Conservation (phyloP, 2,888 invertebrate species). For the Dugesia japonica region DNA sequence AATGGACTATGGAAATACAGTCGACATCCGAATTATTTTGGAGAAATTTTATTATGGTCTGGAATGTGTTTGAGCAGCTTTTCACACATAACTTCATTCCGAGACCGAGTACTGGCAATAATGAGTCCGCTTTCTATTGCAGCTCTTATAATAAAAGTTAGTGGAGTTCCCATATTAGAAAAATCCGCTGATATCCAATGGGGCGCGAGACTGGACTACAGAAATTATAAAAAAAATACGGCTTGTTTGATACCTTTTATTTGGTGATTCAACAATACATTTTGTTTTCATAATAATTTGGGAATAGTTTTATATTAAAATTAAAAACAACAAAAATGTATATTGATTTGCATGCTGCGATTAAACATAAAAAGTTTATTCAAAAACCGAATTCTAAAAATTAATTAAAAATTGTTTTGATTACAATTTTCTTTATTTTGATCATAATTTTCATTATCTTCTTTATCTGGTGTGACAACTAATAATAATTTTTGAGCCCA, state of each 20-base stretch:
- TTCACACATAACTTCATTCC: slow-evolving; percentile 36
- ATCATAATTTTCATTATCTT: too few relatives aligned
- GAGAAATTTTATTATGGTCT: slow-evolving; percentile 45
- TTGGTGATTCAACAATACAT: too few relatives aligned
- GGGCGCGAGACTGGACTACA: slow-evolving; percentile 43
- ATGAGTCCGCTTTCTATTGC: slow-evolving; percentile 44
- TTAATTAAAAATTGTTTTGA: too few relatives aligned
- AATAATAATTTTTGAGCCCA: too few relatives aligned
- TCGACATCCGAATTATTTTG: slow-evolving; percentile 45
- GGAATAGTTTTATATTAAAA: too few relatives aligned
- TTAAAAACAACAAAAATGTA: too few relatives aligned
- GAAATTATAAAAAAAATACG: slow-evolving; percentile 43
- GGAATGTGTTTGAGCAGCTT: slow-evolving; percentile 40
- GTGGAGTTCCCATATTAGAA: slow-evolving; percentile 46
- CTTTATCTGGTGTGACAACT: too few relatives aligned
- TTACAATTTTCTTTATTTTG: too few relatives aligned
- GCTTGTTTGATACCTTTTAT: slow-evolving; percentile 43
- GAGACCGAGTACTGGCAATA: slow-evolving; percentile 39
- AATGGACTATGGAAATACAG: slow-evolving; percentile 44
- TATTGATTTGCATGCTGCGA: too few relatives aligned
- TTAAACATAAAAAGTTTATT: too few relatives aligned
- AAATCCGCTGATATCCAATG: slow-evolving; percentile 41
- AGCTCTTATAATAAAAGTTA: slow-evolving; percentile 44
- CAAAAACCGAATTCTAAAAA: too few relatives aligned
- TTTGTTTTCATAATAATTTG: too few relatives aligned